These are phyloP conservation scores for Mastigias papua DNA, from an alignment of 30 jellyfish, hydroid and myxozoan genomes.

Conservation along the genomic window DNA sequence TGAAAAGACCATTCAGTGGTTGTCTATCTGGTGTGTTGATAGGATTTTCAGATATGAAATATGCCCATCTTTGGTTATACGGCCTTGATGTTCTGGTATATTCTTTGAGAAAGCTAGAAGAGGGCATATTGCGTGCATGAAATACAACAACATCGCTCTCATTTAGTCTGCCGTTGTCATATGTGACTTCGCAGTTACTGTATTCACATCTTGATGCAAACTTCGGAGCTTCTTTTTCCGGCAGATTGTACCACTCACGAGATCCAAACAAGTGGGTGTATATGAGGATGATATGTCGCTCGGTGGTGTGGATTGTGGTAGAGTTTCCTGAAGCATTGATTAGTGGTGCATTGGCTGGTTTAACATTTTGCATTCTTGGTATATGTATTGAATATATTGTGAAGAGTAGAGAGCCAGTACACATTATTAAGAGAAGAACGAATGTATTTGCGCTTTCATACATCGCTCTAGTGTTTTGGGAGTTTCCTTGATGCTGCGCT, in stretches of 20 bases:
- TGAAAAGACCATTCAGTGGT: slow-evolving; percentile 84
- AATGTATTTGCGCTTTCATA: too few relatives aligned
- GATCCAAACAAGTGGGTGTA: slow-evolving; percentile 76
- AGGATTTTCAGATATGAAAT: slow-evolving; percentile 94
- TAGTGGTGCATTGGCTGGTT: too few relatives aligned
- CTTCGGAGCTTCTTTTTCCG: slow-evolving; percentile 45
- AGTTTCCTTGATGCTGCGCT: too few relatives aligned
- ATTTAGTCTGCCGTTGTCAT: slow-evolving; percentile 59
- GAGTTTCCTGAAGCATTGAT: too few relatives aligned
- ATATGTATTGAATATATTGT: too few relatives aligned
- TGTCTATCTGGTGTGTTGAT: slow-evolving; percentile 68
- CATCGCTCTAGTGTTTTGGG: too few relatives aligned
- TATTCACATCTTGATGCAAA: slow-evolving; percentile 69
- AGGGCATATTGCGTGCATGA: slow-evolving; percentile 92
- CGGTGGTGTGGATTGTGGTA: slow-evolving; percentile 17
- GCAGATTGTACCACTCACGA: slow-evolving; percentile 86
- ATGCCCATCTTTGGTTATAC: slow-evolving; percentile 90
- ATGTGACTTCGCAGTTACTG: slow-evolving; percentile 85
- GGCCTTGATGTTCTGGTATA: slow-evolving; percentile 52
- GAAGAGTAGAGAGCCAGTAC: too few relatives aligned
- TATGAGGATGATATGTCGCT: slow-evolving; percentile 57
- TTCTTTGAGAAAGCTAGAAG: slow-evolving; percentile 29
- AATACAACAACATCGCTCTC: slow-evolving; percentile 93
- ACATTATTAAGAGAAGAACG: too few relatives aligned
- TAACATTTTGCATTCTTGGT: too few relatives aligned